Conservation (phyloP, 2,797 vertebrate genomes). For the Syndactyla subalaris region DNA sequence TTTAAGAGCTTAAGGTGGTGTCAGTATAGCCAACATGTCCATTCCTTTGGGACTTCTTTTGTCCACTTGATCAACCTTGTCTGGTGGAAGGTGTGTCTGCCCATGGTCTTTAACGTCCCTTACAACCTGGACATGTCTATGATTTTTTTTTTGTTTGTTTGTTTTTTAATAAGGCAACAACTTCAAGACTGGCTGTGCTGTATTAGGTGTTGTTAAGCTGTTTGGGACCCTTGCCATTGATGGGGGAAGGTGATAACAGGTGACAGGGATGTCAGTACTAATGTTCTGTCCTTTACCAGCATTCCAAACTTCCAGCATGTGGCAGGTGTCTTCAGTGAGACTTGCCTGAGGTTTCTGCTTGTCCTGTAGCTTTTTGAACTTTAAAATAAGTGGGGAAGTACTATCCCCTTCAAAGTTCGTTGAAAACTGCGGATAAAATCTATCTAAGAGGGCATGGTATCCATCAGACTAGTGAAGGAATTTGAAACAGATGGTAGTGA, state of each 20-base stretch:
- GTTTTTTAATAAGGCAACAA: background rate
- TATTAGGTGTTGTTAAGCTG: background rate
- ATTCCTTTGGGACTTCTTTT: background rate
- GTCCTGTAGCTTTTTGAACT: background rate
- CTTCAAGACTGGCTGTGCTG: background rate
- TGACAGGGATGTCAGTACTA: background rate
- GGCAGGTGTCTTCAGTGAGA: background rate
- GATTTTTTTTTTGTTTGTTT: background rate
- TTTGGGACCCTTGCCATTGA: background rate
- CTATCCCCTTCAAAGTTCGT: background rate
- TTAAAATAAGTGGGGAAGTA: background rate
- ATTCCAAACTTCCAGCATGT: accelerated
- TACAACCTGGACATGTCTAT: background rate
- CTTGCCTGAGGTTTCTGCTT: background rate
- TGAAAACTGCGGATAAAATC: background rate
- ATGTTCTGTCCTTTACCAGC: background rate
- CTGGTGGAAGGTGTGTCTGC: background rate
- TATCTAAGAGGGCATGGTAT: background rate
- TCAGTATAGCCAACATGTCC: too few relatives aligned
- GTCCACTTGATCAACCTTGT: background rate
- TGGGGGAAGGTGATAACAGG: background rate
- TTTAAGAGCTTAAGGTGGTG: background rate
- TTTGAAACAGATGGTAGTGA: background rate
- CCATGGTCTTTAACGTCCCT: background rate
- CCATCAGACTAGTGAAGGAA: background rate